These are phyloP conservation scores for Carlito syrichta DNA, from an alignment of 2,113 vertebrate species.

Conservation along the genomic window DNA sequence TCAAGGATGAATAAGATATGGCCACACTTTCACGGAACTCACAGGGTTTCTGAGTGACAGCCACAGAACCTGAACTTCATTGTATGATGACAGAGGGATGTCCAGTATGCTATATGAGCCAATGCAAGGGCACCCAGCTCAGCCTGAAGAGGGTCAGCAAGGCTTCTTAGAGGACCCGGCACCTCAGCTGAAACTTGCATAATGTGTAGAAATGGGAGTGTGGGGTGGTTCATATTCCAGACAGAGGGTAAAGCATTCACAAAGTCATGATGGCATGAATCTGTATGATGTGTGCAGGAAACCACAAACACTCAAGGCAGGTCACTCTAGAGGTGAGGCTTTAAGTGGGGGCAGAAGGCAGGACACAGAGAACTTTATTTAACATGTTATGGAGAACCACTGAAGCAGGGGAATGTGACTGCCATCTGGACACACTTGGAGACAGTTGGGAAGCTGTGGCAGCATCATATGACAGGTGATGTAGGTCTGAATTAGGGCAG, in stretches of 20 bases:
- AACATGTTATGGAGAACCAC: neutral
- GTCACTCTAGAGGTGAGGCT: neutral
- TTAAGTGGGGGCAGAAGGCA: neutral
- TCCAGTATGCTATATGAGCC: neutral
- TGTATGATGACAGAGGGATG: neutral
- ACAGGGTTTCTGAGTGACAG: neutral
- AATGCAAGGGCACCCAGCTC: neutral
- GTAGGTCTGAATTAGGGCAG: neutral
- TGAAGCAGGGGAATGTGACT: neutral
- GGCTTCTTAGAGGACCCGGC: neutral
- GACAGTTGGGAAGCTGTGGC: neutral
- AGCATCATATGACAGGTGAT: neutral
- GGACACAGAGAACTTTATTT: neutral
- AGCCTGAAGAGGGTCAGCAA: neutral
- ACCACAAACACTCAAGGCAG: accelerated
- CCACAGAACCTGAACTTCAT: neutral
- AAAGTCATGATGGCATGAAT: neutral
- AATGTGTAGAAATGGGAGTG: neutral
- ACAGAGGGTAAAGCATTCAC: neutral
- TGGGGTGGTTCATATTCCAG: neutral
- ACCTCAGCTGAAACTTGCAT: neutral
- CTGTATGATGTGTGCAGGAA: neutral
- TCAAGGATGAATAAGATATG: too few species aligned
- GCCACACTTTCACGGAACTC: neutral
- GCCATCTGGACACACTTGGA: neutral